These are phyloP conservation scores for Forpus xanthops DNA, from an alignment of 2,797 vertebrate species.

Conservation along the genomic window DNA sequence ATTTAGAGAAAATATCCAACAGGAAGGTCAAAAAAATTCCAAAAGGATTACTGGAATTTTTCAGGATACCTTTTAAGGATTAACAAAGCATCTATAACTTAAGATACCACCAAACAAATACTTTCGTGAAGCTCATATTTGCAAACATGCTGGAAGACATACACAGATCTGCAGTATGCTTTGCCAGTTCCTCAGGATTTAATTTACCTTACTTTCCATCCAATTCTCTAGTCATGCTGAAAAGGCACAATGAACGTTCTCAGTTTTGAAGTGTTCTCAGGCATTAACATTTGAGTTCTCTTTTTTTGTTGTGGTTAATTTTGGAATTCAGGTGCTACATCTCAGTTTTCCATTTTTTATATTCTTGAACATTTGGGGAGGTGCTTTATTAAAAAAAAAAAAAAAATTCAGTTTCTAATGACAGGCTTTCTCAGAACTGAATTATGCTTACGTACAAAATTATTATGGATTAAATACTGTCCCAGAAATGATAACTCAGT, in stretches of 20 bases:
- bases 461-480: not conserved
- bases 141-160: not conserved
- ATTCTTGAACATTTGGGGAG: not conserved
- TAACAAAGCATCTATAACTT: not conserved
- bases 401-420: not conserved
- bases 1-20: not conserved
- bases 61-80: not conserved
- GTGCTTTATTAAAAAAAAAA: not conserved
- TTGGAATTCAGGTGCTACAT: not conserved
- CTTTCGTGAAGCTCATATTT: not conserved
- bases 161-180: not conserved
- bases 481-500: not conserved
- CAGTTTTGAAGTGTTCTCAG: not conserved
- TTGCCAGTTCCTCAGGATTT: not conserved
- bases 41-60: not conserved
- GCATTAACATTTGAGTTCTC: not conserved
- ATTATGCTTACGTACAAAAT: not conserved
- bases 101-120: not conserved
- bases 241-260: not conserved
- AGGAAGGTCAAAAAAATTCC: not conserved
- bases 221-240: not conserved
- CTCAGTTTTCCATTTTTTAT: not conserved
- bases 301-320: not conserved
- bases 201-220: not conserved
- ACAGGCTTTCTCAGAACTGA: not conserved